A percentile compares a stretch with the other conserved stretches of the same genome.
phyloP scores from a whole-genome alignment of 2,797 vertebrate species.

The Myotis myotis region DNA sequence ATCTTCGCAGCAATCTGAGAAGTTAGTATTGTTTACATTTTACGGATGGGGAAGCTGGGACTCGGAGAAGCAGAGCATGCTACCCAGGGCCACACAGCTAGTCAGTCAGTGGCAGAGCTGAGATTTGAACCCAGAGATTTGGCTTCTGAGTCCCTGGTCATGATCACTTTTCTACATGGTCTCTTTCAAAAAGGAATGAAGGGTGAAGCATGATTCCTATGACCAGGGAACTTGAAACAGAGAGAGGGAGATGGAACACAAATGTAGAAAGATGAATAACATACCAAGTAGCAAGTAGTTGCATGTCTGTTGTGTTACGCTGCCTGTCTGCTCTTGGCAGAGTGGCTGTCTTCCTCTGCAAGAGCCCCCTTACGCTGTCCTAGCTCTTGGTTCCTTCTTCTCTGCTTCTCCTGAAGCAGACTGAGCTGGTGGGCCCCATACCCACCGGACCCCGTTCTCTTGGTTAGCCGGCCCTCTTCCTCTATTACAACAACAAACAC shows the following conservation, averaged over 20 bases:
- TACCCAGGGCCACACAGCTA: background rate
- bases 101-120: background rate
- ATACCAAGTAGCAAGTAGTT: background rate
- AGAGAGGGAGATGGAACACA: background rate
- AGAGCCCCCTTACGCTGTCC: background rate
- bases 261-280: background rate
- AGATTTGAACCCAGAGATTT: constrained; percentile 5
- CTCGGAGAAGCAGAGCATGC: background rate
- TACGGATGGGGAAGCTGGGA: background rate
- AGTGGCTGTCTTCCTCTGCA: background rate
- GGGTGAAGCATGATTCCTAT: background rate
- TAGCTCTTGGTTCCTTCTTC: background rate
- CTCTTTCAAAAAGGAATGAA: constrained; percentile 33
- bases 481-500: background rate
- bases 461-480: background rate
- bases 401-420: background rate
- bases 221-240: background rate
- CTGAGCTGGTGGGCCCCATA: background rate
- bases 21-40: background rate
- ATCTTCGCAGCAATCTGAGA: background rate
- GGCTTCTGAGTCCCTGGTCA: background rate
- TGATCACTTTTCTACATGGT: background rate
- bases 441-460: background rate
- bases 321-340: background rate
- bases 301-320: background rate